phyloP scores from a whole-genome alignment of 2,797 vertebrate genomes.

The Thamnophis elegans region DNA sequence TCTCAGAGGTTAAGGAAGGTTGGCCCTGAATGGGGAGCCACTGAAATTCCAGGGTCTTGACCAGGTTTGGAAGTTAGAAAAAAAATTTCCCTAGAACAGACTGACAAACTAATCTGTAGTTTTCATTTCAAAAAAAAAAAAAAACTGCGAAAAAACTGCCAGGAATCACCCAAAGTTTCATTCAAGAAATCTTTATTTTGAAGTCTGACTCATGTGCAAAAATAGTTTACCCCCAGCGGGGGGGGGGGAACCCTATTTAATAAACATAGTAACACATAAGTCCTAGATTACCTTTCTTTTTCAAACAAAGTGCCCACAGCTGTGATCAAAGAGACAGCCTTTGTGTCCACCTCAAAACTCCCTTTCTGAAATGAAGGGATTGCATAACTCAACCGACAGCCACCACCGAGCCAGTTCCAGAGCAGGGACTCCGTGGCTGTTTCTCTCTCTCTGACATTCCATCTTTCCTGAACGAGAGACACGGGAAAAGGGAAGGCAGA shows the following conservation, averaged over 20 bases:
- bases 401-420: background rate
- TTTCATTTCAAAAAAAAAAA: background rate
- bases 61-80: background rate
- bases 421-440: background rate
- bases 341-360: background rate
- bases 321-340: background rate
- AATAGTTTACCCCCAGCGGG: background rate
- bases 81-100: background rate
- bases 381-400: background rate
- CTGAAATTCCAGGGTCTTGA: background rate
- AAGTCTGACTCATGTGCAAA: background rate
- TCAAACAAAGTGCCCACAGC: background rate
- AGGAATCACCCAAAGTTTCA: background rate
- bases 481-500: constrained; percentile 73
- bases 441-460: background rate
- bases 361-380: background rate
- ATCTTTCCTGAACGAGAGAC: background rate
- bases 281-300: background rate
- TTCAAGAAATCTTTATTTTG: background rate
- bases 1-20: background rate
- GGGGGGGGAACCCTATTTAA: rapidly evolving
- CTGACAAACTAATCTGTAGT: background rate
- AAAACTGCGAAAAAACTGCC: background rate
- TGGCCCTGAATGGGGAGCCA: background rate
- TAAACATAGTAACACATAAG: background rate